These are phyloP conservation scores for Micoletzkya japonica DNA, from an alignment of 2,888 invertebrate genomes.

Conservation along the genomic window DNA sequence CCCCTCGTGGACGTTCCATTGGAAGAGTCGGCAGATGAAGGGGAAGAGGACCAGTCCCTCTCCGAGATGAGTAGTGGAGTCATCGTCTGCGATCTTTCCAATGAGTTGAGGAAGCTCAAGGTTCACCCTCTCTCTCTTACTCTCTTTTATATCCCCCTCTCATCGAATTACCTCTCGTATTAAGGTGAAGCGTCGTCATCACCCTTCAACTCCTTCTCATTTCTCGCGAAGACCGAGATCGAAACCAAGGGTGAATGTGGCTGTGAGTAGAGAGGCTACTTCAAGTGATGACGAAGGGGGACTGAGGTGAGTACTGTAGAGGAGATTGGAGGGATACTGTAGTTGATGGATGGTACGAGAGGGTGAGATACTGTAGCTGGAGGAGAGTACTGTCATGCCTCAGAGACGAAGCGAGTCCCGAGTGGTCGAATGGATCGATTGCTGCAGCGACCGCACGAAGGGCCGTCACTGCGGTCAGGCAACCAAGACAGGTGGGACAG, in stretches of 20 bases:
- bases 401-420: not conserved
- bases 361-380: no score
- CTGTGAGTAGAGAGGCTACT: constrained; percentile 27
- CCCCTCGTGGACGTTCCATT: no score
- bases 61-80: constrained; percentile 44
- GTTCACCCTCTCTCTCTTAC: constrained; percentile 21
- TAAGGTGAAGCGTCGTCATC: constrained; percentile 26
- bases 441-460: constrained; percentile 12
- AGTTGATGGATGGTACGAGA: not conserved
- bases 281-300: constrained; percentile 24
- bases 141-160: not conserved
- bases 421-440: not conserved
- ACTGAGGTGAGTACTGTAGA: constrained; percentile 3
- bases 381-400: not conserved
- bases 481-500: constrained; percentile 21
- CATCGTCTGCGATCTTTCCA: constrained; percentile 38
- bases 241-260: constrained; percentile 5
- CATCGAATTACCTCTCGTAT: not conserved
- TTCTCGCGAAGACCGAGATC: constrained; percentile 3
- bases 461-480: constrained; percentile 13
- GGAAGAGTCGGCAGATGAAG: no score
- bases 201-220: not conserved
- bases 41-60: constrained; percentile 16
- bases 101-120: constrained; percentile 39
- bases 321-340: not conserved